Conservation (phyloP, 2,113 vertebrate species). For the Protobothrops flavoviridis region DNA sequence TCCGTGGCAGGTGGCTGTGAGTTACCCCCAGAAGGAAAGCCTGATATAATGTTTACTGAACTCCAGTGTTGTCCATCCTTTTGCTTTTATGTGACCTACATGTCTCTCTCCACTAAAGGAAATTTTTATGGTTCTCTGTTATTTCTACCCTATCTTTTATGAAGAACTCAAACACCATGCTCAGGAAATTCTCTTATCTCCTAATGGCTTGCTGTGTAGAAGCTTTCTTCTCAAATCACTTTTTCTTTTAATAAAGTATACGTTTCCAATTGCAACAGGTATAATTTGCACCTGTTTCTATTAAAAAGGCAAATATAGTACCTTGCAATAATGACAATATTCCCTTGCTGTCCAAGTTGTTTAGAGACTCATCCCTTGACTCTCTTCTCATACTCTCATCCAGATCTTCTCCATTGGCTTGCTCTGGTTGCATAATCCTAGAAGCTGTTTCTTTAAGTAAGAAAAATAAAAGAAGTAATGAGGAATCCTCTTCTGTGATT, state of each 20-base stretch:
- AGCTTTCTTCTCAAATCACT: background rate
- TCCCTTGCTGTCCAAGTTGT: background rate
- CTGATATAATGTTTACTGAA: background rate
- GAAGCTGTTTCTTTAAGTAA: background rate
- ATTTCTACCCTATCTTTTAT: background rate
- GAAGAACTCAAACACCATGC: background rate
- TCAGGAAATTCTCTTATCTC: background rate
- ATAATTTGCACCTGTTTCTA: background rate
- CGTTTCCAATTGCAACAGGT: background rate
- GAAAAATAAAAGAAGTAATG: background rate
- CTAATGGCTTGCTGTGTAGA: background rate
- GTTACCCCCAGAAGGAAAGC: background rate
- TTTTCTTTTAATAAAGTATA: background rate
- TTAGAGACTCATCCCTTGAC: background rate
- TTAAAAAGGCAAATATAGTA: background rate
- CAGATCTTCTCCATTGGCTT: background rate
- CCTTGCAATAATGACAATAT: background rate
- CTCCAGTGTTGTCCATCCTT: background rate
- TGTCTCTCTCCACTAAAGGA: background rate
- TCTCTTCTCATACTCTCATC: background rate
- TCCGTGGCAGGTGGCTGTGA: background rate
- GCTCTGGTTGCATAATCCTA: background rate
- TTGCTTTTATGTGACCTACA: background rate
- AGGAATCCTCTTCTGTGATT: background rate
- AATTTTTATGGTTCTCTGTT: background rate